Percentiles rank a stretch among this genome's conserved stretches.
phyloP scores from a whole-genome alignment of 2,113 vertebrate genomes.

The Chlorocebus sabaeus region DNA sequence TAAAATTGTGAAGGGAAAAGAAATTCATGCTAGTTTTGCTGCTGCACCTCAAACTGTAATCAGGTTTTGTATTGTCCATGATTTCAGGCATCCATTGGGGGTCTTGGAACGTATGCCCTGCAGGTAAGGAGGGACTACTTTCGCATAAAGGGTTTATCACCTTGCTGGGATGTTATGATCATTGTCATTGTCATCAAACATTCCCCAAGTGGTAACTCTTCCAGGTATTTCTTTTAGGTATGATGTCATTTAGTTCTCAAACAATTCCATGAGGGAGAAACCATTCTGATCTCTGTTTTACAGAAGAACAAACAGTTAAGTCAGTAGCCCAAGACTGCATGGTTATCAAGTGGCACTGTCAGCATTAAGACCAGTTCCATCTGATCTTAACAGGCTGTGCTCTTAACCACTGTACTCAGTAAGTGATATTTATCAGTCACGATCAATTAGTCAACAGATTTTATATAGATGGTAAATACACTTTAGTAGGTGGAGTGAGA shows the following conservation, averaged over 20 bases:
- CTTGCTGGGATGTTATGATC: neutral
- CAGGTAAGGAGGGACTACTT: neutral
- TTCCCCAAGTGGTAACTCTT: neutral
- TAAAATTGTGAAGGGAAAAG: neutral
- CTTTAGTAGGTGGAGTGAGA: constrained; percentile 16
- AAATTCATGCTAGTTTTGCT: neutral
- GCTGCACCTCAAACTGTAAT: neutral
- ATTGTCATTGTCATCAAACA: neutral
- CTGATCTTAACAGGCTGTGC: neutral
- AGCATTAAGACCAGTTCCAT: neutral
- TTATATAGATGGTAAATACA: neutral
- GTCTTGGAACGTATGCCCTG: neutral
- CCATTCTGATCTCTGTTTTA: neutral
- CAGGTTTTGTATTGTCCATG: neutral
- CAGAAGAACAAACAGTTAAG: neutral
- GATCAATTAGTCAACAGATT: constrained; percentile 15
- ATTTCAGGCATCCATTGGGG: neutral
- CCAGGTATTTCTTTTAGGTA: neutral
- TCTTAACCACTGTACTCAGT: neutral
- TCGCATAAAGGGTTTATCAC: neutral
- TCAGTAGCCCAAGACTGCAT: neutral
- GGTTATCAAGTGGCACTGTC: neutral
- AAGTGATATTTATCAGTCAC: neutral
- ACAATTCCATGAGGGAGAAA: neutral
- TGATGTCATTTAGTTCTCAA: neutral